Evolutionary conservation across 2,113 vertebrate genomes (phyloP).

Genomic region (Rissa tridactyla): DNA sequence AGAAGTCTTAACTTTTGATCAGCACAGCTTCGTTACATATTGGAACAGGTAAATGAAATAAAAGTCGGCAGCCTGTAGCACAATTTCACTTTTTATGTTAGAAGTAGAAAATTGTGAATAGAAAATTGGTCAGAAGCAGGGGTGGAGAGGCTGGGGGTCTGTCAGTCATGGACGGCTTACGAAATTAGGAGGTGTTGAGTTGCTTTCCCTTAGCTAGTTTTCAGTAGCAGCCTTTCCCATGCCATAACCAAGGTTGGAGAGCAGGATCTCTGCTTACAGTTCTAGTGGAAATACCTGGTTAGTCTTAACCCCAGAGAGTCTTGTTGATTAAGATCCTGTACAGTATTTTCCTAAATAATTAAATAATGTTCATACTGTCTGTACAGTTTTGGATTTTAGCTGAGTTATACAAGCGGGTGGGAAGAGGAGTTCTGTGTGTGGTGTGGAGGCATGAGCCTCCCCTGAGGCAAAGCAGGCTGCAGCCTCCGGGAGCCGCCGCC

Average conservation of each 20-base stretch:
- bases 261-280: background rate
- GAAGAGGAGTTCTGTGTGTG: background rate
- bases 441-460: background rate
- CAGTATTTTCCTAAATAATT: background rate
- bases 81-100: background rate
- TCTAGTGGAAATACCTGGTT: background rate
- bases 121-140: background rate
- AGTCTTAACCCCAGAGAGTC: background rate
- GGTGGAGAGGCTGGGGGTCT: background rate
- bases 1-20: background rate
- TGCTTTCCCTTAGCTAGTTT: background rate
- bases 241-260: background rate
- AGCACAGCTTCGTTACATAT: background rate
- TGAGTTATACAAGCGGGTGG: background rate
- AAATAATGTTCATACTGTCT: background rate
- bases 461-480: rapidly evolving
- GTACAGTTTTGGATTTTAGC: background rate
- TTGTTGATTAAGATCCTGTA: background rate
- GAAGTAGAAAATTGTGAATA: background rate
- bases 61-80: background rate
- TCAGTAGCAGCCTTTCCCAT: background rate
- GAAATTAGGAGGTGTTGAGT: background rate
- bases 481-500: rapidly evolving
- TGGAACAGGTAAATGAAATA: background rate
- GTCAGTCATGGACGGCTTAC: background rate